A percentile compares a stretch with the other conserved stretches of the same genome.
These are phyloP conservation scores for Poeciliopsis turneri DNA, from an alignment of 2,797 vertebrate species.

Conservation along the genomic window DNA sequence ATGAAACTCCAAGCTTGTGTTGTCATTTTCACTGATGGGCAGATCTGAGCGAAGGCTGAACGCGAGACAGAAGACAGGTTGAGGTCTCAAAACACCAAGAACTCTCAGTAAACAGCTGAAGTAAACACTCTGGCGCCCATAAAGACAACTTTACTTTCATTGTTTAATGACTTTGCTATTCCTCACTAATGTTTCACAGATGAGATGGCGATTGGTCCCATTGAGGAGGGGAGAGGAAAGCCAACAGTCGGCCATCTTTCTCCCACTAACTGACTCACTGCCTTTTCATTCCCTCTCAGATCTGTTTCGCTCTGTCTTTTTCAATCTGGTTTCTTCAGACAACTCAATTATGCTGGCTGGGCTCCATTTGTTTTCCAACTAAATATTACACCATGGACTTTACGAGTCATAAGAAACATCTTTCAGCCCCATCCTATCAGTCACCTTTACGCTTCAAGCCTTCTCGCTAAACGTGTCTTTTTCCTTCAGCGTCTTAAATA, in stretches of 20 bases:
- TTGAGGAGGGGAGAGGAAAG: conserved; percentile 33
- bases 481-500: conserved; percentile 41
- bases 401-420: conserved; percentile 73
- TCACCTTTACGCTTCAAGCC: conserved; percentile 58
- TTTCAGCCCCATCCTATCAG: conserved; percentile 61
- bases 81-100: conserved; percentile 23
- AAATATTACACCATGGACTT: conserved; percentile 70
- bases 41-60: conserved; percentile 34
- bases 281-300: conserved; percentile 57
- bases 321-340: conserved; percentile 61
- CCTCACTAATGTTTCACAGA: conserved; percentile 71
- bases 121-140: conserved; percentile 55
- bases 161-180: conserved; percentile 73
- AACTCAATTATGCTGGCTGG: conserved; percentile 57
- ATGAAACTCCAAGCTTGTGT: conserved; percentile 59
- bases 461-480: conserved; percentile 31
- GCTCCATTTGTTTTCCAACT: conserved; percentile 65
- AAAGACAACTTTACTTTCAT: conserved; percentile 63
- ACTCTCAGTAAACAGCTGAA: conserved; percentile 19
- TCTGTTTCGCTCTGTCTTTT: conserved; percentile 63
- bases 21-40: conserved; percentile 46
- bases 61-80: conserved; percentile 47
- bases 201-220: conserved; percentile 67
- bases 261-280: conserved; percentile 57
- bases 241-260: conserved; percentile 56